Evolutionary conservation across 2,888 invertebrate species (phyloP), one percentile per base, ranked within the genome.

Genomic region (Pediacus dermestoides): DNA sequence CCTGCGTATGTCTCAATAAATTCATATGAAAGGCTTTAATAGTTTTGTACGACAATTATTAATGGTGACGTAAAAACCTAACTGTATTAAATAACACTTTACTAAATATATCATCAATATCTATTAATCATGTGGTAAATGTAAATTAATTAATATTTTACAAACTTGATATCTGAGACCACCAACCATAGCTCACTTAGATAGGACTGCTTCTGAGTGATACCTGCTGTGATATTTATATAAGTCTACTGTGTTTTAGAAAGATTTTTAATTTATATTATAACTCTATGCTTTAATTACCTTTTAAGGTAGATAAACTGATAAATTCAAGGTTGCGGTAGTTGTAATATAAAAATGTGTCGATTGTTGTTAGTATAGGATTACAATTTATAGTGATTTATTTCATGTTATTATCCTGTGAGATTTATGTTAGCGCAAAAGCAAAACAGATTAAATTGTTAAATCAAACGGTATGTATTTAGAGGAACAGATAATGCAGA

Each of bases 221-320:
- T 44, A 37, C 50, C 50, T 36, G 50, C 50, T 50, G 50, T 34
- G 50, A 50, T 44, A 50, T 50, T 50, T 48, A 50, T 50, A 39
- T 38, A 32, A 37, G 37, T 50, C 39, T 42, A 34, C 37, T 37
- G 22, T 30, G 26, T 46, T 45, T 36, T 36, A 21, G 48, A 46
- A 34, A 16, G 32, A 43, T 39, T 41, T 34, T 34, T 36, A 39
- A 50, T 50, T 50, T 50, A 50, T 48, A 22, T 33, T 15, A 28
- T n/a, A n/a, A n/a, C n/a, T n/a, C n/a, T n/a, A n/a, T n/a, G n/a
- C n/a, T n/a, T n/a, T n/a, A n/a, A n/a, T n/a, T n/a, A n/a, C n/a
- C n/a, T n/a, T n/a, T n/a, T n/a, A n/a, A n/a, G n/a, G n/a, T n/a
- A n/a, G n/a, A n/a, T n/a, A n/a, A n/a, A n/a, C n/a, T n/a, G n/a